These are phyloP conservation scores for Chitala chitala DNA, from an alignment of 2,113 vertebrate species.

Conservation along the genomic window DNA sequence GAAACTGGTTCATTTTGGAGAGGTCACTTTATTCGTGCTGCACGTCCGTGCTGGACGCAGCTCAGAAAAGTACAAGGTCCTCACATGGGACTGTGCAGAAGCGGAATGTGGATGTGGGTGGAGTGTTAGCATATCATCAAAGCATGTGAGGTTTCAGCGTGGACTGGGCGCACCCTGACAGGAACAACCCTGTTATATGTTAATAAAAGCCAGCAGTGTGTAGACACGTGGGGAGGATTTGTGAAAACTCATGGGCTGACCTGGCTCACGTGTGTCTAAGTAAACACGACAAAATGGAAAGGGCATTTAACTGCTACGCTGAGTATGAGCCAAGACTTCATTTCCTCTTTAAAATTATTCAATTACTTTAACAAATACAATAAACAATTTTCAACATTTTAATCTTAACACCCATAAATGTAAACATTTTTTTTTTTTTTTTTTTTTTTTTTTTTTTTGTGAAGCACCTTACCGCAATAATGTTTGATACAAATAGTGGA, in stretches of 20 bases:
- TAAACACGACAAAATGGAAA: slow-evolving; percentile 38
- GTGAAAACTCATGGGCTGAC: slow-evolving; percentile 41
- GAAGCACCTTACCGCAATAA: no score
- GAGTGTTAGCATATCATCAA: slow-evolving; percentile 11
- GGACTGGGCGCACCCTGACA: slow-evolving; percentile 20
- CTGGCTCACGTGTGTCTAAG: slow-evolving; percentile 50
- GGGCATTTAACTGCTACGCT: slow-evolving; percentile 10
- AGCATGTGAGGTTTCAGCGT: slow-evolving; percentile 10
- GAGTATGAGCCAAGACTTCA: neutral
- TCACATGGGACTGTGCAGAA: slow-evolving; percentile 9
- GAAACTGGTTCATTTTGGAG: slow-evolving; percentile 31
- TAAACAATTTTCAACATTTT: slow-evolving; percentile 1
- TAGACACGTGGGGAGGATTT: slow-evolving; percentile 56
- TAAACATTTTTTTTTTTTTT: no score
- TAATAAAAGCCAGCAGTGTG: slow-evolving; percentile 26
- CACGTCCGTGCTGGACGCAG: neutral
- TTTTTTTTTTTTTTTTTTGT: no score
- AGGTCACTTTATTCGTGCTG: slow-evolving; percentile 2
- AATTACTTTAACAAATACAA: neutral
- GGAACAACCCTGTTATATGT: slow-evolving; percentile 22
- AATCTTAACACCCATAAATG: no score
- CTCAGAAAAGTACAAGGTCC: neutral
- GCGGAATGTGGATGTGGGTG: slow-evolving; percentile 3
- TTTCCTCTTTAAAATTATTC: neutral
- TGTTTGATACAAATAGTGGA: no score